Percentiles rank a stretch among this genome's conserved stretches.
These are phyloP conservation scores for Drosophila acutilabella DNA, from an alignment of 2,888 invertebrate species.

Conservation along the genomic window DNA sequence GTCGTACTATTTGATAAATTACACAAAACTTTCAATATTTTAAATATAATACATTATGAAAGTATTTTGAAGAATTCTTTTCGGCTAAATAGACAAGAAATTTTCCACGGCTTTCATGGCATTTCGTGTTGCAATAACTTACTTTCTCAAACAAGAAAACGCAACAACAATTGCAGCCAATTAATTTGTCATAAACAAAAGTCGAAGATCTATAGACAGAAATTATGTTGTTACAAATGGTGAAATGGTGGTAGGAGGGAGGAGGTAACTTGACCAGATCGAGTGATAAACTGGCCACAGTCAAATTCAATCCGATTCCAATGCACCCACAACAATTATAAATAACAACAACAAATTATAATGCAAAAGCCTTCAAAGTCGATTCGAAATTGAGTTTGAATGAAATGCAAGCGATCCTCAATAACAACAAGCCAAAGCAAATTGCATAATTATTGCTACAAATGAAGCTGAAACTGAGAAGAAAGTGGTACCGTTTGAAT, in stretches of 20 bases:
- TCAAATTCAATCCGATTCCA: slow-evolving; percentile 20
- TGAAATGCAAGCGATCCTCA: slow-evolving; percentile 53
- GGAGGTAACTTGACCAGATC: slow-evolving; percentile 9
- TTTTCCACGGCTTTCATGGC: neutral
- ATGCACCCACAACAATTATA: slow-evolving; percentile 73
- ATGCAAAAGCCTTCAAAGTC: slow-evolving; percentile 52
- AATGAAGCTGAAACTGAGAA: slow-evolving; percentile 70
- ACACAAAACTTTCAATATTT: slow-evolving; percentile 37
- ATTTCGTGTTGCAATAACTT: slow-evolving; percentile 27
- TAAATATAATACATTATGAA: slow-evolving; percentile 12
- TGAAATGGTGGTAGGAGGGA: slow-evolving; percentile 20
- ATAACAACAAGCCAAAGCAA: slow-evolving; percentile 58
- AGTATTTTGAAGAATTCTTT: slow-evolving; percentile 12
- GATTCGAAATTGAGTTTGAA: slow-evolving; percentile 21
- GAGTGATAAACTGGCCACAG: slow-evolving; percentile 56
- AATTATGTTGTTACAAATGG: slow-evolving; percentile 68
- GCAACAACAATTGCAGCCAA: slow-evolving; percentile 65
- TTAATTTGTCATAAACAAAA: slow-evolving; percentile 74
- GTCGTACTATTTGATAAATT: slow-evolving; percentile 20
- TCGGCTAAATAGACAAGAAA: neutral
- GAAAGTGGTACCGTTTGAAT: slow-evolving; percentile 81
- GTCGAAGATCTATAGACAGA: slow-evolving; percentile 45
- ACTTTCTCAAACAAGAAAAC: slow-evolving; percentile 50
- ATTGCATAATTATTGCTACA: slow-evolving; percentile 79
- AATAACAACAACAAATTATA: slow-evolving; percentile 67